Percentiles rank a stretch among this genome's conserved stretches.
These are phyloP conservation scores for Schrankia costaestrigalis DNA, from an alignment of 2,888 invertebrate species.

Conservation along the genomic window DNA sequence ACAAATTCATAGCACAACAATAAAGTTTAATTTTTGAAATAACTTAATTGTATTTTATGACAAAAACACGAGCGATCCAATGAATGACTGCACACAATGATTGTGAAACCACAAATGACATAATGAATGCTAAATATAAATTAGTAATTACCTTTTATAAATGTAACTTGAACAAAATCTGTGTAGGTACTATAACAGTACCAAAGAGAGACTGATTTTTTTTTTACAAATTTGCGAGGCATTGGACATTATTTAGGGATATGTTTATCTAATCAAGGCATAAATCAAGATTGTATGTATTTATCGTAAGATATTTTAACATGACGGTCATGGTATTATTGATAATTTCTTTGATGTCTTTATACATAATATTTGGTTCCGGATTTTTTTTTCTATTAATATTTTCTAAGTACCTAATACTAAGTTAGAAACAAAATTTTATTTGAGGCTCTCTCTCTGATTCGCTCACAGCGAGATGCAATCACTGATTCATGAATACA, in stretches of 20 bases:
- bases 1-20: too few relatives aligned
- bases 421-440: too few relatives aligned
- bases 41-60: too few relatives aligned
- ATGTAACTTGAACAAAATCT: conserved; percentile 1
- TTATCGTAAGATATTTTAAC: conserved; percentile 43
- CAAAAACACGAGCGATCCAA: too few relatives aligned
- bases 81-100: conserved; percentile 3
- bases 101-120: conserved; percentile 5
- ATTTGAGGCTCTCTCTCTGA: too few relatives aligned
- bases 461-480: too few relatives aligned
- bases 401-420: too few relatives aligned
- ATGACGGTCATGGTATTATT: conserved; percentile 11
- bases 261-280: conserved; percentile 43
- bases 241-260: conserved; percentile 18
- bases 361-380: too few relatives aligned
- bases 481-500: too few relatives aligned
- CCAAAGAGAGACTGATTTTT: conserved; percentile 10
- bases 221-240: conserved; percentile 23
- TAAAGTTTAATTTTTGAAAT: too few relatives aligned
- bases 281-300: conserved; percentile 49
- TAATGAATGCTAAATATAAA: conserved; percentile 3
- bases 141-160: conserved; percentile 5
- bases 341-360: conserved; percentile 4
- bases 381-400: too few relatives aligned
- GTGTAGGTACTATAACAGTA: conserved; percentile 3